Evolutionary conservation across 2,797 vertebrate genomes (phyloP).

Genomic region (Leptoclinus maculatus): DNA sequence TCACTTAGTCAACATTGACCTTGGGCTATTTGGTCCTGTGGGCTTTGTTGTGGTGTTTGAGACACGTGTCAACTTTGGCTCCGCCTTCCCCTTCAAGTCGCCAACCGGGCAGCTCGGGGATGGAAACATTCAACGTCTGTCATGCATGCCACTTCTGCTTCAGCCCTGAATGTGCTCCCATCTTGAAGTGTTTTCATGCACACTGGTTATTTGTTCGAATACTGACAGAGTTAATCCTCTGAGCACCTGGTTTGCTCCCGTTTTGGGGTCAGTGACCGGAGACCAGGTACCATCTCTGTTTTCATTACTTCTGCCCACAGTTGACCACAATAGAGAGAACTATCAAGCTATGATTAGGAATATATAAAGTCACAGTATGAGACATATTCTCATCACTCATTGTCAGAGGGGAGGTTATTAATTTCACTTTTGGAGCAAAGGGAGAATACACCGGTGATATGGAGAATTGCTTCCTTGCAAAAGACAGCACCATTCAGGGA

Average conservation of each 20-base stretch:
- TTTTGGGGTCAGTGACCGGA: constrained; percentile 52
- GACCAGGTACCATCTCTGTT: constrained; percentile 51
- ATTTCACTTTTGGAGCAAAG: constrained; percentile 41
- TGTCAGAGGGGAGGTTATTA: constrained; percentile 51
- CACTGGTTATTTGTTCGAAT: constrained; percentile 70
- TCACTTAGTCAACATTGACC: constrained; percentile 72
- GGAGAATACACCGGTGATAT: constrained; percentile 18
- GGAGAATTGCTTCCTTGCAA: constrained; percentile 32
- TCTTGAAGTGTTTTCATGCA: constrained; percentile 73
- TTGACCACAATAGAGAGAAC: constrained; percentile 52
- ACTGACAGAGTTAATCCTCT: constrained; percentile 71
- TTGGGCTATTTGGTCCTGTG: constrained; percentile 74
- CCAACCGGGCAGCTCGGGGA: constrained; percentile 42
- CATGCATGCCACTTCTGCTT: constrained; percentile 66
- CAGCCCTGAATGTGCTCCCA: constrained; percentile 48
- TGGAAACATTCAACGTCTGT: constrained; percentile 70
- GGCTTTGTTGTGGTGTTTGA: constrained; percentile 78
- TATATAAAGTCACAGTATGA: constrained; percentile 36
- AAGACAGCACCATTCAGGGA: constrained; percentile 55
- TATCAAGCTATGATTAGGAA: constrained; percentile 39
- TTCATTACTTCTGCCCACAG: constrained; percentile 58
- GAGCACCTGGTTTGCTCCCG: constrained; percentile 72
- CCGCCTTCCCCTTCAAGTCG: constrained; percentile 46
- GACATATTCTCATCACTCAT: constrained; percentile 50
- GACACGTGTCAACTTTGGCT: constrained; percentile 72